phyloP scores from a whole-genome alignment of 2,797 vertebrate genomes.

The Hippocampus kuda region DNA sequence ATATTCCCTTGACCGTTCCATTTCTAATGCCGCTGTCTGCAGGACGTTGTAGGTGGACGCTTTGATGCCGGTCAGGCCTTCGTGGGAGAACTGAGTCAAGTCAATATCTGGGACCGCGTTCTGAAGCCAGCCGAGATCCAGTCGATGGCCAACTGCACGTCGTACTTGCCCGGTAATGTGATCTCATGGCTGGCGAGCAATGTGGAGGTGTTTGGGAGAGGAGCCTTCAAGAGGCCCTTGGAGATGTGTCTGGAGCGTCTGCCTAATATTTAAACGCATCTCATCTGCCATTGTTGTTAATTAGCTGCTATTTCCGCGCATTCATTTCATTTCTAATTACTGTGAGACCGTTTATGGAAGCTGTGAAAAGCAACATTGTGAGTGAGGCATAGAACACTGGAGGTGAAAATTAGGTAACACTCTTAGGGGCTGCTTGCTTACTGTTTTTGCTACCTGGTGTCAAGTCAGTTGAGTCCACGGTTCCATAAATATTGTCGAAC shows the following conservation, averaged over 20 bases:
- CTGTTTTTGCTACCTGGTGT: neutral
- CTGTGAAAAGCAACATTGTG: neutral
- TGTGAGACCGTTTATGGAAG: neutral
- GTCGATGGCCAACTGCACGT: slow-evolving; percentile 89
- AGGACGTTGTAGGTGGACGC: slow-evolving; percentile 92
- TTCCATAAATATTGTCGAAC: slow-evolving; percentile 1
- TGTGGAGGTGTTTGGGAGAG: slow-evolving; percentile 85
- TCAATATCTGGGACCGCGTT: slow-evolving; percentile 96
- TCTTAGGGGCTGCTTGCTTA: neutral
- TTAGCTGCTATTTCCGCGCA: slow-evolving; percentile 8
- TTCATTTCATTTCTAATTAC: slow-evolving; percentile 1
- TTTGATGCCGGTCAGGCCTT: slow-evolving; percentile 98
- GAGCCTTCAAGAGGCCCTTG: slow-evolving; percentile 83
- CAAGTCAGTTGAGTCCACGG: neutral
- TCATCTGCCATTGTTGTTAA: slow-evolving; percentile 1
- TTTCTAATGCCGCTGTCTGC: slow-evolving; percentile 12
- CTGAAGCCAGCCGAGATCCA: slow-evolving; percentile 81
- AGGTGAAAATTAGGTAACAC: neutral
- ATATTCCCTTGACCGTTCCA: no score
- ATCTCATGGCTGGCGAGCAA: slow-evolving; percentile 89
- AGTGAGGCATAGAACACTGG: neutral
- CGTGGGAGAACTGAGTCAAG: slow-evolving; percentile 95
- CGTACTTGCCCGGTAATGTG: slow-evolving; percentile 86
- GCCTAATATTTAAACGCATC: slow-evolving; percentile 70
- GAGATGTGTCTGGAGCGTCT: slow-evolving; percentile 87